Evolutionary conservation across 2,113 vertebrate genomes (phyloP).

Genomic region (Engraulis encrasicolus): DNA sequence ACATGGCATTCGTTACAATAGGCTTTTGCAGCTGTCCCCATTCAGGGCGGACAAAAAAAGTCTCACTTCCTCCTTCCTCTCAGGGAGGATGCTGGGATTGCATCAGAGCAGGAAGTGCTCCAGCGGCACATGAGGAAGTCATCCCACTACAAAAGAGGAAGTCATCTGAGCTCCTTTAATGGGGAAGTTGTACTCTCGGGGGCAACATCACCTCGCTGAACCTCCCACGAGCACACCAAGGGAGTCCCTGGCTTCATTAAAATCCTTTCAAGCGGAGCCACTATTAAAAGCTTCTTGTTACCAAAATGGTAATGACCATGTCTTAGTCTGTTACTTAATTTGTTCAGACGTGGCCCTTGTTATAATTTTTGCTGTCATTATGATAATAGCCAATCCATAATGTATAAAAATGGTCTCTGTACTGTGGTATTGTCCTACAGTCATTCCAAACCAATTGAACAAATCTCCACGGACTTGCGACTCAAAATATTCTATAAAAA

Average conservation of each 20-base stretch:
- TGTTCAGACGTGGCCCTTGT: too few species aligned
- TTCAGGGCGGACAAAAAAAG: not conserved
- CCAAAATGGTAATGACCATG: too few species aligned
- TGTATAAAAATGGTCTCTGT: too few species aligned
- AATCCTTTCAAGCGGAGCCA: not conserved
- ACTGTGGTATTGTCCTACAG: too few species aligned
- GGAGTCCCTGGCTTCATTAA: not conserved
- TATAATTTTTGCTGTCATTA: too few species aligned
- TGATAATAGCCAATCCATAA: too few species aligned
- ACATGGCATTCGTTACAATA: too few species aligned
- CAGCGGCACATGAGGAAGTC: not conserved
- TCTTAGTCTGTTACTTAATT: too few species aligned
- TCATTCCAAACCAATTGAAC: not conserved
- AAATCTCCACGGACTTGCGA: too few species aligned
- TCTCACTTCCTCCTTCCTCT: slow-evolving; percentile 19
- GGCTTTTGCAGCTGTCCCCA: not conserved
- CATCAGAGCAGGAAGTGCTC: slow-evolving; percentile 3
- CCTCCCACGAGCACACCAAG: not conserved
- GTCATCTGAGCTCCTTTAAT: slow-evolving; percentile 2
- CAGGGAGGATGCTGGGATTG: not conserved
- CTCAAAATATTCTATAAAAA: too few species aligned
- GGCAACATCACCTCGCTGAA: not conserved
- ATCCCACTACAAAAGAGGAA: not conserved
- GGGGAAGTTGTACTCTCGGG: not conserved
- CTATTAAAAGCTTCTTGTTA: too few species aligned